phyloP scores from a whole-genome alignment of 2,113 vertebrate species.

The Clarias batrachus region DNA sequence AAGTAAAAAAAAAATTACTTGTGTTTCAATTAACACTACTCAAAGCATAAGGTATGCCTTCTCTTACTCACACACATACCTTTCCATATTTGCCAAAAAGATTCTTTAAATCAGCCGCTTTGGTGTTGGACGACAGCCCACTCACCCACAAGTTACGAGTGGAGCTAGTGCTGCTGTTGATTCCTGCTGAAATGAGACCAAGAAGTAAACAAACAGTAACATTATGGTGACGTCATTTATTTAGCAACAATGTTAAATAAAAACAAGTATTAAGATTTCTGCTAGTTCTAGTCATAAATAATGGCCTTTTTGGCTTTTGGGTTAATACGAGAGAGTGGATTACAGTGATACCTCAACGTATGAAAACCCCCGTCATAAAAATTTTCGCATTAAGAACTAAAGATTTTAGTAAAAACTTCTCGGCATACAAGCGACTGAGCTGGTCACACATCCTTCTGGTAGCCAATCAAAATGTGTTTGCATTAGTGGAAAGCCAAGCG shows the following conservation, averaged over 20 bases:
- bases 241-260: neutral
- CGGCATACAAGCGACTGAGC: too few species aligned
- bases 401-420: too few species aligned
- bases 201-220: neutral
- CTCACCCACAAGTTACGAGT: constrained; percentile 96
- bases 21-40: neutral
- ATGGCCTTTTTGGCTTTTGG: neutral
- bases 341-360: neutral
- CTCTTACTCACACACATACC: constrained; percentile 69
- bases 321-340: neutral
- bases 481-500: too few species aligned
- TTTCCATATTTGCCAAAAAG: constrained; percentile 98
- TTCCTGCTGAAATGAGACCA: constrained; percentile 69
- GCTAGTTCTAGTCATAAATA: neutral
- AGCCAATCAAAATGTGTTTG: too few species aligned
- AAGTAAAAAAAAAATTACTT: neutral
- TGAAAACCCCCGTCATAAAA: too few species aligned
- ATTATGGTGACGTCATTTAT: neutral
- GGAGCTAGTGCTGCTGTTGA: constrained; percentile 75
- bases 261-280: neutral
- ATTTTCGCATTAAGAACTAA: too few species aligned
- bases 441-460: too few species aligned
- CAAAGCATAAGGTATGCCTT: neutral
- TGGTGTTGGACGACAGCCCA: constrained; percentile 94
- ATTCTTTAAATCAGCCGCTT: constrained; percentile 97